phyloP scores from a whole-genome alignment of 35 echinoderm and acorn worm genomes.

The Anneissia japonica region DNA sequence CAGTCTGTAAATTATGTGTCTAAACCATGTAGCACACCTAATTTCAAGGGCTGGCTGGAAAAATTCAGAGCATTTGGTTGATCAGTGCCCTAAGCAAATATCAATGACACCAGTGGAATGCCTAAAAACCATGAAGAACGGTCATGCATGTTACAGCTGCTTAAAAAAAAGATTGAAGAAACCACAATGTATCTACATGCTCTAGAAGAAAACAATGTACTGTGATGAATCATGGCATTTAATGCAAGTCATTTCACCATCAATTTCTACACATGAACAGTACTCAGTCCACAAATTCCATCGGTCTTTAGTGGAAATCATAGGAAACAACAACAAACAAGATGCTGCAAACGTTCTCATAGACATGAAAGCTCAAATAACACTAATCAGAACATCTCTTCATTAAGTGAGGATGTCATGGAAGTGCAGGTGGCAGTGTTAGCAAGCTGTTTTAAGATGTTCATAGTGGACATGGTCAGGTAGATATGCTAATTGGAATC shows the following conservation, averaged over 20 bases:
- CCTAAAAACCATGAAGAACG: slow-evolving; percentile 27
- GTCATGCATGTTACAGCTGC: slow-evolving; percentile 54
- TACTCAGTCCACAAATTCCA: not conserved
- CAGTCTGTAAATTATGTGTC: slow-evolving; percentile 3
- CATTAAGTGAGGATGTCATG: no score
- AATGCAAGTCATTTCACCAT: slow-evolving; percentile 26
- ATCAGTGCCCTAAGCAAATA: slow-evolving; percentile 26
- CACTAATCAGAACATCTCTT: slow-evolving; percentile 38
- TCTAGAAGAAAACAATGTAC: slow-evolving; percentile 16
- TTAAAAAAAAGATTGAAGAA: slow-evolving; percentile 38
- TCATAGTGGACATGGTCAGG: slow-evolving; percentile 48
- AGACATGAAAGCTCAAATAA: slow-evolving; percentile 42
- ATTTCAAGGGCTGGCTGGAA: not conserved
- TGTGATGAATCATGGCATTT: not conserved
- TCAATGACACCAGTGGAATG: not conserved
- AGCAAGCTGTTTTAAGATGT: slow-evolving; percentile 14
- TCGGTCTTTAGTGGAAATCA: not conserved
- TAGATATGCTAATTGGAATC: slow-evolving; percentile 54
- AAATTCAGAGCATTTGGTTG: slow-evolving; percentile 16
- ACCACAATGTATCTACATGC: slow-evolving; percentile 35
- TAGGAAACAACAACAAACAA: not conserved
- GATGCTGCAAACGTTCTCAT: slow-evolving; percentile 6
- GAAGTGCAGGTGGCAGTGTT: slow-evolving; percentile 36
- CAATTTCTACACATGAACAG: not conserved
- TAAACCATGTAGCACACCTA: no score